Base-by-base conservation (phyloP, 2,888 invertebrate genomes). In the Callyntrura guangdongensis region DNA sequence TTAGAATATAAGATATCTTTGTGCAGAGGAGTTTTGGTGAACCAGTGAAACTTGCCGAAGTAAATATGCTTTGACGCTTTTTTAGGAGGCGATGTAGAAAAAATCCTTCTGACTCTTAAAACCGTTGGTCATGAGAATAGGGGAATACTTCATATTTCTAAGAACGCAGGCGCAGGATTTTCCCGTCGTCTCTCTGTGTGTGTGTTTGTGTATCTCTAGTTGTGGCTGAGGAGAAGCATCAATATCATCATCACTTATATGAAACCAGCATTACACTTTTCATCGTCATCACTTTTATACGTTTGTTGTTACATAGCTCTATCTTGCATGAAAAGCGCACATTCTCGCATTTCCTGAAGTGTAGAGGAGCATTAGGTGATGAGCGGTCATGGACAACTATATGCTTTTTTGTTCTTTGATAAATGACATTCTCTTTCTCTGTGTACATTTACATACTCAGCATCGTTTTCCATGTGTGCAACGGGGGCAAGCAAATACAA, bases 91-190 rank as follows among this genome's bases (percentile, higher is more conserved):
- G 14, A 17, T 27, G 20, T 5, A 77, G 47, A 53, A 56, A 56
- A 79, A 79, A 56, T n/a, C 25, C 61, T 20, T 22, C 17, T 61
- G 61, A 22, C 82, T 82, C 17, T 20, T 82, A 61, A 17, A 25
- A 45, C 61, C 11, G 25, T 27, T 82, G 59, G 14, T 69, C 61
- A 56, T 82, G 82, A 82, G 22, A 61, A 61, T 61, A 61, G 82
- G 82, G 82, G 61, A 82, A 82, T 45, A 82, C 20, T 61, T 82
- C 45, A 61, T 20, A 36, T 82, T 82, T 61, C 61, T 36, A 8
- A 17, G 36, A 56, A 82, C 82, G 82, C 82, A 82, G 27, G 82
- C 82, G 82, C 82, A 27, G 11, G 81, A 82, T 61, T 82, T 82
- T 81, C 56, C 25, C 59, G 27, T 9, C 6, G 36, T 36, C n/a